Conservation (phyloP, 1,140 invertebrate genomes). For the Aphelenchoides avenae region DNA sequence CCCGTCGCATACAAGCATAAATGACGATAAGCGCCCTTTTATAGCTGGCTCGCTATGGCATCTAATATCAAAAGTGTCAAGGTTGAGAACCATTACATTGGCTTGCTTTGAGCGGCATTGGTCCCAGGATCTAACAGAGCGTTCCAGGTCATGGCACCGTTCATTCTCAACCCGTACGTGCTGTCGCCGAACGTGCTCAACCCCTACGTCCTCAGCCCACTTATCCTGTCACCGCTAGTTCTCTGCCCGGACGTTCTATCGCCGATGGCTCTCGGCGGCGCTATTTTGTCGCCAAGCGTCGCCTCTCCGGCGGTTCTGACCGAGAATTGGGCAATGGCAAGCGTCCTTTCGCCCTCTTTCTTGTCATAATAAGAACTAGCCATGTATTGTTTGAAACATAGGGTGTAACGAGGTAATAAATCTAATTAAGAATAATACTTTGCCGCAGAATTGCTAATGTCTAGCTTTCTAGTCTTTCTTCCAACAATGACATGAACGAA, state of each 20-base stretch:
- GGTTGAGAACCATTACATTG: too few species aligned
- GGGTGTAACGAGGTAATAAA: conserved; percentile 27
- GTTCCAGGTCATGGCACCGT: conserved; percentile 54
- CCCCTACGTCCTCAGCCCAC: conserved; percentile 44
- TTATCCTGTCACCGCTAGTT: conserved; percentile 44
- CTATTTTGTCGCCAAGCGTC: conserved; percentile 42
- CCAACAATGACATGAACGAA: too few species aligned
- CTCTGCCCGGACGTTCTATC: conserved; percentile 40
- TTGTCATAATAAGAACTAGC: too few species aligned
- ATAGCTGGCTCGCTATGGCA: too few species aligned
- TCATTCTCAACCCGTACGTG: conserved; percentile 48
- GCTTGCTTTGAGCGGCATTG: too few species aligned
- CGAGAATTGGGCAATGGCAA: conserved; percentile 46
- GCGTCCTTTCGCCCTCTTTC: conserved; percentile 55
- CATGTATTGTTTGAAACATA: conserved; percentile 44
- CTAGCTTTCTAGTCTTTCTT: conserved; percentile 41
- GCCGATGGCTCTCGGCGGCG: conserved; percentile 30
- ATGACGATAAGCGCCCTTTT: too few species aligned
- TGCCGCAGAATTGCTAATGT: conserved; percentile 9
- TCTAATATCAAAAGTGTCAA: too few species aligned
- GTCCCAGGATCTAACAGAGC: too few species aligned
- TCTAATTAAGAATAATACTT: neutral
- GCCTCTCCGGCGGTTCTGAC: conserved; percentile 51
- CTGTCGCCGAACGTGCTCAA: conserved; percentile 53
- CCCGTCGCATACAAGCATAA: too few species aligned